These are phyloP conservation scores for Clupea harengus DNA, from an alignment of 2,113 vertebrate genomes.

Conservation along the genomic window DNA sequence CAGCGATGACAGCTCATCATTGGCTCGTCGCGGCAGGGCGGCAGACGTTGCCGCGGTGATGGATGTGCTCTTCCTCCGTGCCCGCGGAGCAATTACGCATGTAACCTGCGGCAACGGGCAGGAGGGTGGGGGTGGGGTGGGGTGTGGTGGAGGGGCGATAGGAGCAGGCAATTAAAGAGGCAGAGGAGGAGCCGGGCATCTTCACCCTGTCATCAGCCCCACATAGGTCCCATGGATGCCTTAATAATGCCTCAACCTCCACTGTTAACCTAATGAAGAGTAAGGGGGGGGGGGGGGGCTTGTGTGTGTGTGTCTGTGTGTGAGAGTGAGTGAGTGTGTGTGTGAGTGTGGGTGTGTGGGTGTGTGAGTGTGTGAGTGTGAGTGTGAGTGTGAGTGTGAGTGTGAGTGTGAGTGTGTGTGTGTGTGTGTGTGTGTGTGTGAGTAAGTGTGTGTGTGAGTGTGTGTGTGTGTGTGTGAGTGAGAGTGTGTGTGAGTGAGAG, in stretches of 20 bases:
- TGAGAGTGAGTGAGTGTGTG: neutral
- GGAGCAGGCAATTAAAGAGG: neutral
- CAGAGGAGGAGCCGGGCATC: neutral
- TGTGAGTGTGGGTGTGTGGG: neutral
- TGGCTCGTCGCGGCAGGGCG: neutral
- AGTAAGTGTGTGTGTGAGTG: neutral
- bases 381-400: neutral
- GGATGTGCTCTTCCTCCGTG: neutral
- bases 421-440: neutral
- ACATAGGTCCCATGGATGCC: neutral
- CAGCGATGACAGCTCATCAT: constrained; percentile 3
- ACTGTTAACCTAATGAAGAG: neutral
- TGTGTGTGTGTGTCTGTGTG: neutral
- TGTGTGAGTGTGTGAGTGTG: neutral
- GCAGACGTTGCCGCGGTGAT: neutral
- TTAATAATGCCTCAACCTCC: neutral
- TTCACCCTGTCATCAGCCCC: neutral
- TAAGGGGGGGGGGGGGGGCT: neutral
- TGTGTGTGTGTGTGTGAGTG: neutral
- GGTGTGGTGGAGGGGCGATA: neutral
- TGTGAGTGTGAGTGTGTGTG: neutral
- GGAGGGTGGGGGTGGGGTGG: neutral
- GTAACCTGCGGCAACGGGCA: neutral
- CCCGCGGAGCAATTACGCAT: neutral
- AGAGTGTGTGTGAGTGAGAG: neutral